Conservation (phyloP, 2,888 invertebrate species). For the Diarsia brunnea region DNA sequence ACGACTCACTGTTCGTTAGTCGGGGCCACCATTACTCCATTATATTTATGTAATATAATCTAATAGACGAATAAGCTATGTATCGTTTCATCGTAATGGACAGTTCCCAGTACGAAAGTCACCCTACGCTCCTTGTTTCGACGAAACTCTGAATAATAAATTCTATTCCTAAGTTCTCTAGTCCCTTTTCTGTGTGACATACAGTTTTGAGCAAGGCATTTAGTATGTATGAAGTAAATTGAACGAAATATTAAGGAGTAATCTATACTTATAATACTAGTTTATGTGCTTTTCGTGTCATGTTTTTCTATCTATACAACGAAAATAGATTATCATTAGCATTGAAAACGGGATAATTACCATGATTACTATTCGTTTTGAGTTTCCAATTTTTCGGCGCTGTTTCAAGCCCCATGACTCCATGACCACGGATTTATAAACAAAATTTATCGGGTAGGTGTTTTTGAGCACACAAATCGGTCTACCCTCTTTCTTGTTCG, state of each 20-base stretch:
- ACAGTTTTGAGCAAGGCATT: background rate
- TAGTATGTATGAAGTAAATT: background rate
- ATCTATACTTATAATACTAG: background rate
- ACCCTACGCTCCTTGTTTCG: background rate
- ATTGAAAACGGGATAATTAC: too few relatives aligned
- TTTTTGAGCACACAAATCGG: too few relatives aligned
- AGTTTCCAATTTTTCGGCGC: too few relatives aligned
- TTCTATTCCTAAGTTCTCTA: background rate
- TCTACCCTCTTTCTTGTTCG: too few relatives aligned
- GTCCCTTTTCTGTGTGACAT: background rate
- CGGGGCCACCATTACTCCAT: too few relatives aligned
- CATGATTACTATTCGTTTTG: too few relatives aligned
- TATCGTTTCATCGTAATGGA: background rate
- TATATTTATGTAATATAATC: too few relatives aligned
- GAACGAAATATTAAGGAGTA: background rate
- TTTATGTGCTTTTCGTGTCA: background rate
- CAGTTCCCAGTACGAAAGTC: background rate
- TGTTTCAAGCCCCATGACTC: too few relatives aligned
- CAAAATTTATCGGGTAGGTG: too few relatives aligned
- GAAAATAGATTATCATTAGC: background rate
- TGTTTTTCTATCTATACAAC: background rate
- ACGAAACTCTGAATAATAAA: conserved; percentile 2
- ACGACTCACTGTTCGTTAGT: too few relatives aligned
- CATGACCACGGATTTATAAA: too few relatives aligned
- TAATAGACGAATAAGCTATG: background rate